Evolutionary conservation across 2,888 invertebrate species (phyloP), one percentile per base, ranked within the genome.

Genomic region (Gerris lacustris): DNA sequence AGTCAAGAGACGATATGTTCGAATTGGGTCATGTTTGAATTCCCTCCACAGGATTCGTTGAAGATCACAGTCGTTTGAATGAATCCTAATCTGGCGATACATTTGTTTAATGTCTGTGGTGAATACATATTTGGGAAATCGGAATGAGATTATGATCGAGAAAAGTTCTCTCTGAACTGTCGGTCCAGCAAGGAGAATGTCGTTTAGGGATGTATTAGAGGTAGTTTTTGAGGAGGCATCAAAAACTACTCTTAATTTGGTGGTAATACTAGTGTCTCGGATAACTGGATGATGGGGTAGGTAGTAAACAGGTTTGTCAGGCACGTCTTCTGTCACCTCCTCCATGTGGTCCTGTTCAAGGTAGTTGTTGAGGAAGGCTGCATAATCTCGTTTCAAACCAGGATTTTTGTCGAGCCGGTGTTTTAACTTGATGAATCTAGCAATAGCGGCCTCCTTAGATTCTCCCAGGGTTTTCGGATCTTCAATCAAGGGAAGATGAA

Each of bases 261-360:
- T 78, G 1, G 77, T 77, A 0, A 73, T 66, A 69, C 77, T 77
- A 6, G 69, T 63, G 5, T 70, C 72, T 31, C 76, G 76, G 0
- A 69, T 73, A 0, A 79, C 77, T 0, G 76, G 72, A 45, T 78
- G 78, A 72, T 79, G 78, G 17, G 78, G 78, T 6, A 79, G 64
- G 69, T 77, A 79, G 63, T 44, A 69, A 4, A 70, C 75, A 5
- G 67, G 68, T n/a, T n/a, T n/a, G n/a, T n/a, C n/a, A 7, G 17
- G n/a, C 31, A 67, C 63, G 6, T 63, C 44, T 67, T 63, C 66
- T 0, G 70, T 66, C 18, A 72, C 71, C 44, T 45, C 6, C 44
- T 67, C 68, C 76, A 77, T 77, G 68, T 77, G 76, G 7, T 72
- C 73, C 7, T 76, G 62, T 5, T 18, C 6, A 44, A 44, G 5